Evolutionary conservation across 2,797 vertebrate genomes (phyloP).

Genomic region (Momotus momota): DNA sequence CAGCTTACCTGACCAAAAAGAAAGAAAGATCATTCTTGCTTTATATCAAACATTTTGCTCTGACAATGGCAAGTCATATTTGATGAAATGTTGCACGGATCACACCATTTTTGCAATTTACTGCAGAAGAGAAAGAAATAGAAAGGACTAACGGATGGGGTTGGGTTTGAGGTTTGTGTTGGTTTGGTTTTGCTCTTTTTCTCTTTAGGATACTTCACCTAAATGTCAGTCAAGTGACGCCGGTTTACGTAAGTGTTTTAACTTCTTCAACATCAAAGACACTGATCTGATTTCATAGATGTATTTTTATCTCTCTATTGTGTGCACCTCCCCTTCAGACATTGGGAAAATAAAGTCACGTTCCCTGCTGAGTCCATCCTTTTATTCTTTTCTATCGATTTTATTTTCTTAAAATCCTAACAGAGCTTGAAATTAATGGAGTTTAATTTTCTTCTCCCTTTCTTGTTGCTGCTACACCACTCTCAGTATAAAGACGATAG

Average conservation of each 20-base stretch:
- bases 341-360: conserved; percentile 47
- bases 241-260: conserved; percentile 17
- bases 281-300: conserved; percentile 16
- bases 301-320: conserved; percentile 52
- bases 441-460: conserved; percentile 33
- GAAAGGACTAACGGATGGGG: not conserved
- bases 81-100: not conserved
- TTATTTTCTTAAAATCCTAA: conserved; percentile 62
- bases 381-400: conserved; percentile 67
- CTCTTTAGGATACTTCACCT: not conserved
- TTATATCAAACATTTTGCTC: conserved; percentile 20
- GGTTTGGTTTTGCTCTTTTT: conserved; percentile 14
- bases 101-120: conserved; percentile 4
- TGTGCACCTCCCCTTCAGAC: conserved; percentile 42
- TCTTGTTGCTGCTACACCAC: not conserved
- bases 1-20: not conserved
- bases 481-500: not conserved
- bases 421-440: conserved; percentile 72
- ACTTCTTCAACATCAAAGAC: conserved; percentile 46
- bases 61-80: not conserved
- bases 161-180: not conserved
- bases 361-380: conserved; percentile 52
- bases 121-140: not conserved
- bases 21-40: conserved; percentile 26
- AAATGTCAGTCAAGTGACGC: conserved; percentile 24